Conservation (phyloP, 2,888 invertebrate genomes). For the Cephus spinipes region DNA sequence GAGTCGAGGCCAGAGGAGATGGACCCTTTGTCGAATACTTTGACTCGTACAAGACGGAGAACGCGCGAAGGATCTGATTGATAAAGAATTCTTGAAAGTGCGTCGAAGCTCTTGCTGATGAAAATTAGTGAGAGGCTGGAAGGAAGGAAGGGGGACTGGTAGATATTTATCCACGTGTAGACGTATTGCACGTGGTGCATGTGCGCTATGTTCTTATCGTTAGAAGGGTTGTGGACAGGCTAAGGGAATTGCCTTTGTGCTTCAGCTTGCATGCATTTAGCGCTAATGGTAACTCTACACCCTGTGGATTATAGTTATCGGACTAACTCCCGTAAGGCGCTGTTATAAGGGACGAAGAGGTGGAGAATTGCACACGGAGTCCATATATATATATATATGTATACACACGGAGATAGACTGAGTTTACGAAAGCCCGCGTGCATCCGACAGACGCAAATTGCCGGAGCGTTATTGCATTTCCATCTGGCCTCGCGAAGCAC, state of each 20-base stretch:
- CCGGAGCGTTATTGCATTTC: constrained; percentile 15
- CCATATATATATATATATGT: background rate
- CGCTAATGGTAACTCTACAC: constrained; percentile 45
- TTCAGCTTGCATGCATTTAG: constrained; percentile 44
- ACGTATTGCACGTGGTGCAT: background rate
- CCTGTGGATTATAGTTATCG: constrained; percentile 40
- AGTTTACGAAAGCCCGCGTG: constrained; percentile 19
- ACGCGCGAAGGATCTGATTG: background rate
- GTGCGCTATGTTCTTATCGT: background rate
- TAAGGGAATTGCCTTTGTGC: constrained; percentile 47
- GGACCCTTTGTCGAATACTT: background rate
- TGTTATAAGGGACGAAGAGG: background rate
- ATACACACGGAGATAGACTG: background rate
- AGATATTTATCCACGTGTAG: background rate
- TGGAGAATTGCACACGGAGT: background rate
- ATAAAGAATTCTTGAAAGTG: background rate
- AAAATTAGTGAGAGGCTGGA: background rate
- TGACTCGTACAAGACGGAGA: background rate
- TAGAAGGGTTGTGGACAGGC: constrained; percentile 13
- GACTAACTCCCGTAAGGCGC: background rate
- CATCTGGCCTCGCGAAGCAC: background rate
- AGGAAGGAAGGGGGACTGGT: background rate
- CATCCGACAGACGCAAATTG: constrained; percentile 37
- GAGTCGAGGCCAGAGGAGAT: too few relatives aligned
- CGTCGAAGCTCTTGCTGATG: background rate